phyloP scores from a whole-genome alignment of 2,888 invertebrate genomes.

The Eupeodes latifasciatus region DNA sequence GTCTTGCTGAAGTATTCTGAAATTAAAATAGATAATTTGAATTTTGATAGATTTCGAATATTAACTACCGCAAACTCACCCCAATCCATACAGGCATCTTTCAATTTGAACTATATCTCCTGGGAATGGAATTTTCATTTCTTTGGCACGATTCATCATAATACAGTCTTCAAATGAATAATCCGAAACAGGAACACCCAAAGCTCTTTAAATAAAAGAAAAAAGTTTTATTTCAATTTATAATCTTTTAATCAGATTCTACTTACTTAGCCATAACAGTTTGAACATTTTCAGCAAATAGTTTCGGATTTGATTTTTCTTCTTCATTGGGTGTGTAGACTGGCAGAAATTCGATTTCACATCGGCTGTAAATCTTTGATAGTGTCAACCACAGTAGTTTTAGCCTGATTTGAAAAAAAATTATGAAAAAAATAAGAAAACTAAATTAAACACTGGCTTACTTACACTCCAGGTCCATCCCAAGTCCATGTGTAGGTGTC shows the following conservation, averaged over 20 bases:
- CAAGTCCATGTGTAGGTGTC: constrained; percentile 97
- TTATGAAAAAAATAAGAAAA: constrained; percentile 1
- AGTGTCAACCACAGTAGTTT: constrained; percentile 94
- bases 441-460: background rate
- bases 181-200: constrained; percentile 94
- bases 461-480: constrained; percentile 97
- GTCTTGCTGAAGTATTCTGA: constrained; percentile 86
- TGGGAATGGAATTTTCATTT: constrained; percentile 91
- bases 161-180: constrained; percentile 97
- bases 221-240: background rate
- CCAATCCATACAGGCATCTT: constrained; percentile 90
- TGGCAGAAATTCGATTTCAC: constrained; percentile 96
- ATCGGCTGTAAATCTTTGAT: constrained; percentile 93
- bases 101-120: constrained; percentile 91
- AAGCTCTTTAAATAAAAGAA: constrained; percentile 86
- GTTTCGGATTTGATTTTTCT: constrained; percentile 93
- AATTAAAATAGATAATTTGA: background rate
- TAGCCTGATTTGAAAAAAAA: constrained; percentile 85
- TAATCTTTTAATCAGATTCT: background rate
- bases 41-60: too few species aligned
- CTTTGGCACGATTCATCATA: constrained; percentile 92
- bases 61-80: constrained; percentile 85
- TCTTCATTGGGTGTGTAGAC: constrained; percentile 95
- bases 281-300: constrained; percentile 95
- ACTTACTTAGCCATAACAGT: constrained; percentile 95